These are phyloP conservation scores for Lophius piscatorius DNA, from an alignment of 2,113 vertebrate genomes.

Conservation along the genomic window DNA sequence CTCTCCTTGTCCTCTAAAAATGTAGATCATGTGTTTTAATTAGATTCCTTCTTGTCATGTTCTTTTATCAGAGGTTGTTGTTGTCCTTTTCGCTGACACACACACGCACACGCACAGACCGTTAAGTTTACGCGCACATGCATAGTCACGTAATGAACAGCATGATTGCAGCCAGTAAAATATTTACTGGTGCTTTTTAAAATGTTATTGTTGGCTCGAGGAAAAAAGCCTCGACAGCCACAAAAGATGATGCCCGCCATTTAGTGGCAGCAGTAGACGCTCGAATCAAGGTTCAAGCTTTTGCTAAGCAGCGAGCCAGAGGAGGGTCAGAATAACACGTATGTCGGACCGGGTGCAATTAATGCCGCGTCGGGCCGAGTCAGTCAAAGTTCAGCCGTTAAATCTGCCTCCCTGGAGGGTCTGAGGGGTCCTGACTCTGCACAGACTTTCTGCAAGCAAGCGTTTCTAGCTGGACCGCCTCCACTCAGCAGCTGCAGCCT, in stretches of 20 bases:
- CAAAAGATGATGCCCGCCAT: neutral
- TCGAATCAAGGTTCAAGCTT: neutral
- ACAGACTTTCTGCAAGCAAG: neutral
- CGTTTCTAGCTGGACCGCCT: conserved; percentile 33
- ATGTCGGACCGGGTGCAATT: neutral
- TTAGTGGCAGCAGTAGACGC: neutral
- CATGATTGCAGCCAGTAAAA: conserved; percentile 17
- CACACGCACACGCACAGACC: neutral
- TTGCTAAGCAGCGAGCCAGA: neutral
- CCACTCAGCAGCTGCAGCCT: conserved; percentile 18
- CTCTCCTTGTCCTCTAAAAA: neutral
- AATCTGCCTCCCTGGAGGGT: neutral
- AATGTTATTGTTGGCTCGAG: neutral
- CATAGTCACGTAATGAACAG: conserved; percentile 28
- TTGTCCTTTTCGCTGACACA: conserved; percentile 18
- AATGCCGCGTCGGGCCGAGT: neutral
- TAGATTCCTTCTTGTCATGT: conserved; percentile 31
- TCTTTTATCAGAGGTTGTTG: conserved; percentile 43
- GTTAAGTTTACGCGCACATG: neutral
- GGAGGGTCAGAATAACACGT: neutral
- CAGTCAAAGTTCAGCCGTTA: conserved; percentile 15
- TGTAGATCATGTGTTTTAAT: conserved; percentile 54
- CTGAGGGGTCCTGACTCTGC: conserved; percentile 18
- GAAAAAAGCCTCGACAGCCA: conserved; percentile 2
- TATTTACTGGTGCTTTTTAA: conserved; percentile 1